A percentile compares a stretch with the other conserved stretches of the same genome.
These are phyloP conservation scores for Notocelia uddmanniana DNA, from an alignment of 2,888 invertebrate genomes.

Conservation along the genomic window DNA sequence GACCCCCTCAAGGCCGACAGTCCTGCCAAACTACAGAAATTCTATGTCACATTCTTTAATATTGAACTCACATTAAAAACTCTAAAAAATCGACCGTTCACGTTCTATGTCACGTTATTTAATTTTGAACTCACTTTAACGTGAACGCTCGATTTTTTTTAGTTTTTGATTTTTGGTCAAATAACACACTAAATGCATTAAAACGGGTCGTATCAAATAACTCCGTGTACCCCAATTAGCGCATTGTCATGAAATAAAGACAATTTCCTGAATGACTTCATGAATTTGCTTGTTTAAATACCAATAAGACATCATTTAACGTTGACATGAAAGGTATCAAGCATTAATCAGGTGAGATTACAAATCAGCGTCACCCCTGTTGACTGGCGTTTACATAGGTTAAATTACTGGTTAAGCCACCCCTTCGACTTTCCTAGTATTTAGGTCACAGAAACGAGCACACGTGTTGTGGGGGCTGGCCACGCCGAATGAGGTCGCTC, in stretches of 20 bases:
- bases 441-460: conserved; percentile 69
- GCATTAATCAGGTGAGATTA: conserved; percentile 41
- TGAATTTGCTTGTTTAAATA: background rate
- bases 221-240: too few relatives aligned
- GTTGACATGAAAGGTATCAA: background rate
- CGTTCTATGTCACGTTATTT: too few relatives aligned
- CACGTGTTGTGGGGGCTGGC: conserved; percentile 63
- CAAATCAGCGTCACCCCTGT: conserved; percentile 51
- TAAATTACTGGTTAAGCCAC: conserved; percentile 51
- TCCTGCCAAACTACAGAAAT: too few relatives aligned
- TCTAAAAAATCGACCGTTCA: too few relatives aligned
- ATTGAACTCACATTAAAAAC: too few relatives aligned
- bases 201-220: too few relatives aligned
- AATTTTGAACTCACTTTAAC: too few relatives aligned
- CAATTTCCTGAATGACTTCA: background rate
- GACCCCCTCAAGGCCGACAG: too few relatives aligned
- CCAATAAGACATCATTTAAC: background rate
- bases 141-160: too few relatives aligned
- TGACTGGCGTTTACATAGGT: conserved; percentile 47
- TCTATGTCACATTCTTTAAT: too few relatives aligned
- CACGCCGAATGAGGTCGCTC: conserved; percentile 64
- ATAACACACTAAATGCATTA: too few relatives aligned
- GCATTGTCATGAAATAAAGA: background rate
- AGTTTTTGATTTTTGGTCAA: too few relatives aligned
- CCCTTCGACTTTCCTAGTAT: conserved; percentile 58